Base-by-base conservation (phyloP, 2,888 invertebrate genomes). In the Arrhopalites spinosus region DNA sequence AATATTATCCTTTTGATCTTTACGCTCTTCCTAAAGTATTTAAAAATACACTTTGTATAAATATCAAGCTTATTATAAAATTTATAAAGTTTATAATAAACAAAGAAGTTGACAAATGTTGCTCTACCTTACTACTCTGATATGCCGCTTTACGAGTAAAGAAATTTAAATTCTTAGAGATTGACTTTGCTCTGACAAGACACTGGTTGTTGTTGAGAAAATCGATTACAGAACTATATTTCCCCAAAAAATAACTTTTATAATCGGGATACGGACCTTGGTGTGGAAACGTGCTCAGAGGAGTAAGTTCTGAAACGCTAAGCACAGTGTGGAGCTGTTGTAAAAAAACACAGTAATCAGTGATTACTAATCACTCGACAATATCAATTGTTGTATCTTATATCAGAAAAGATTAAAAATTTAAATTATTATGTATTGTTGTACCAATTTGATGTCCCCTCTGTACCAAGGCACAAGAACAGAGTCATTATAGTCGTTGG, bases 381-480 rank as follows among this genome's bases (percentile, higher is more conserved):
- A n/a, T n/a, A n/a, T n/a, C n/a, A n/a, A n/a, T n/a, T n/a, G n/a
- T n/a, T n/a, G n/a, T n/a, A n/a, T n/a, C n/a, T n/a, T n/a, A n/a
- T n/a, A n/a, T n/a, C n/a, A n/a, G n/a, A n/a, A n/a, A n/a, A n/a
- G n/a, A n/a, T n/a, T n/a, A 63, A 17, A 63, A 25, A 13, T 27
- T 25, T 27, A 29, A 17, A 23, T 56, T 15, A 1, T 17, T 15
- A 53, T 47, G 77, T 25, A 76, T 50, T 59, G 27, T 69, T 30
- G 45, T 7, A 71, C 20, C 66, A 47, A 68, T 27, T 36, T 53
- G 27, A 50, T 29, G 3, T 74, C 59, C 15, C 86, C 86, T 81
- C 91, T 87, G 85, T 98, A 98, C 90, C 93, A 95, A 0, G 97
- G 96, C 77, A 91, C 90, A 0, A 98, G 92, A 0, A 98, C 90